Conservation (phyloP, 1,140 invertebrate species). For the Lucilia sericata region DNA sequence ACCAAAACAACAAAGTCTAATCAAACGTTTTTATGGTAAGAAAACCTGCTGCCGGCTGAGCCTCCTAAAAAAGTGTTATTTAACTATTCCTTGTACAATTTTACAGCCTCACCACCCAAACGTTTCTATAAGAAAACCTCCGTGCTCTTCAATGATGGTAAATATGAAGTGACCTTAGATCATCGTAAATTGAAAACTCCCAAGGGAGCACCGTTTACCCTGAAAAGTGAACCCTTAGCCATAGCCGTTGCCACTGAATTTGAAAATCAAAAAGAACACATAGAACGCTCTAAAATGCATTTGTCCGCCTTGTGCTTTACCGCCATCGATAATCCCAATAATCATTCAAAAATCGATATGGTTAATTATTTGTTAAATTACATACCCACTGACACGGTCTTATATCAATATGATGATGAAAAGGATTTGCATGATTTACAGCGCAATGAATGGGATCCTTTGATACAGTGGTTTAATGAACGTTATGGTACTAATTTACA, state of each 20-base stretch:
- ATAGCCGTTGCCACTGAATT: conserved; percentile 93
- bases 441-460: conserved; percentile 85
- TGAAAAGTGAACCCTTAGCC: conserved; percentile 89
- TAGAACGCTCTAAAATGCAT: conserved; percentile 88
- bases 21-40: conserved; percentile 46
- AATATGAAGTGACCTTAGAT: conserved; percentile 83
- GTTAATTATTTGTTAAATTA: conserved; percentile 84
- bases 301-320: conserved; percentile 93
- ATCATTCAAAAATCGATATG: conserved; percentile 81
- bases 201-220: conserved; percentile 79
- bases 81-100: background rate
- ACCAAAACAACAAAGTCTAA: conserved; percentile 6
- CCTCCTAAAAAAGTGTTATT: conserved; percentile 18
- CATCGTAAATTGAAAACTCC: conserved; percentile 91
- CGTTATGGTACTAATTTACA: conserved; percentile 80
- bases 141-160: conserved; percentile 73
- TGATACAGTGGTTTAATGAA: conserved; percentile 89
- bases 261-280: conserved; percentile 84
- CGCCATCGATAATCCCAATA: conserved; percentile 90
- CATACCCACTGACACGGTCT: conserved; percentile 88
- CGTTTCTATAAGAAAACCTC: conserved; percentile 80
- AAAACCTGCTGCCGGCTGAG: background rate
- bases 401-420: conserved; percentile 80
- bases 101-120: conserved; percentile 70
- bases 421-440: conserved; percentile 83